phyloP scores from a whole-genome alignment of 23 tunicate species.

The Clavelina lepadiformis region DNA sequence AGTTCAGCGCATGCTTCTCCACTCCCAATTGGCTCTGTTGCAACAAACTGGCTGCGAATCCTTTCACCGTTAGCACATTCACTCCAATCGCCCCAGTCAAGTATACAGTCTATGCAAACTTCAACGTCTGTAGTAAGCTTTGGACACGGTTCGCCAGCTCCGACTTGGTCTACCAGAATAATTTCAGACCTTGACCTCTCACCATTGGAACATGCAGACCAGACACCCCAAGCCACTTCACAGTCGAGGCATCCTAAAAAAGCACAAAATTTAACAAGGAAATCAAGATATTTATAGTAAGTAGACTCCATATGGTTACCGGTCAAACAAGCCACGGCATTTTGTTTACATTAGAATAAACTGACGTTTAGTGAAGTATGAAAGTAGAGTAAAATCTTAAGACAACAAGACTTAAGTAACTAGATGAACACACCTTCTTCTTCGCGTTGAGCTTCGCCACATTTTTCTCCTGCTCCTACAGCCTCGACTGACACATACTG shows the following conservation, averaged over 20 bases:
- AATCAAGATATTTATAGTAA: too few species aligned
- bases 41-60: conserved; percentile 11
- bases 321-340: too few species aligned
- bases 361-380: too few species aligned
- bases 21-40: conserved; percentile 10
- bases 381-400: too few species aligned
- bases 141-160: conserved; percentile 55
- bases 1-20: conserved; percentile 29
- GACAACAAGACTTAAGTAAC: too few species aligned
- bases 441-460: conserved; percentile 36
- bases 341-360: too few species aligned
- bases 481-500: conserved; percentile 25
- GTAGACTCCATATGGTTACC: too few species aligned
- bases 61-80: conserved; percentile 29
- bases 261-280: too few species aligned
- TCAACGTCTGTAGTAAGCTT: conserved; percentile 2
- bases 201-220: conserved; percentile 46
- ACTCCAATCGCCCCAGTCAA: conserved; percentile 53
- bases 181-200: conserved; percentile 10
- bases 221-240: conserved; percentile 53
- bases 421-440: conserved; percentile 46
- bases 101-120: conserved; percentile 37
- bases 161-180: conserved; percentile 22
- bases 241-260: conserved; percentile 53
- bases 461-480: conserved; percentile 66